phyloP scores from a whole-genome alignment of 2,888 invertebrate species.

The Xanthia icteritia region DNA sequence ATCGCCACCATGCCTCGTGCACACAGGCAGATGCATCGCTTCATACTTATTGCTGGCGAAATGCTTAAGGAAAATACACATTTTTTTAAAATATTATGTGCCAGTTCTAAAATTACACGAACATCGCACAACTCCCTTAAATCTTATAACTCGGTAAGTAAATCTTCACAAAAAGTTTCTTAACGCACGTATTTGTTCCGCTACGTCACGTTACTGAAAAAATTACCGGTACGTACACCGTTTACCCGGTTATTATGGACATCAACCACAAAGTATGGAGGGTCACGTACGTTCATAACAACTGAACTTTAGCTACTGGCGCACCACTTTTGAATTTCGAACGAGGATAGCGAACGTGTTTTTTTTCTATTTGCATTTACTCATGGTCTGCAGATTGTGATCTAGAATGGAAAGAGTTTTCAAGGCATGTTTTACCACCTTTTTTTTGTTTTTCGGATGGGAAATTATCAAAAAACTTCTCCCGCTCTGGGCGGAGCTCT shows the following conservation, averaged over 20 bases:
- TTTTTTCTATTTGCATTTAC: conserved; percentile 34
- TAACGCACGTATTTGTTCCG: conserved; percentile 24
- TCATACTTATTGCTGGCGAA: too few species aligned
- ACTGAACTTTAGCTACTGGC: conserved; percentile 78
- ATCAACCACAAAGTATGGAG: conserved; percentile 65
- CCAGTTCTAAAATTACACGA: too few species aligned
- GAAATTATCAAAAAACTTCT: too few species aligned
- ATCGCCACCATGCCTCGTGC: neutral
- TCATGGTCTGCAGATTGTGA: conserved; percentile 2
- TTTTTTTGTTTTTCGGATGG: too few species aligned
- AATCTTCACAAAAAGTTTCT: conserved; percentile 27
- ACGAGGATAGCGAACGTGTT: conserved; percentile 38
- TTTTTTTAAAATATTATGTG: too few species aligned
- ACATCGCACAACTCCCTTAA: too few species aligned
- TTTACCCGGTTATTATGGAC: conserved; percentile 61
- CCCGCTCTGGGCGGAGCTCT: too few species aligned
- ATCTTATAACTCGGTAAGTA: neutral
- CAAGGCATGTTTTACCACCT: neutral
- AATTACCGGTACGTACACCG: conserved; percentile 48
- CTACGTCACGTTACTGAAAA: conserved; percentile 40
- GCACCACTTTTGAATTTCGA: conserved; percentile 70
- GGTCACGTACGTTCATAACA: conserved; percentile 81
- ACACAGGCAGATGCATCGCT: neutral
- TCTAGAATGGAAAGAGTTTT: conserved; percentile 13
- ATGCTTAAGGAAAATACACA: too few species aligned